Conservation (phyloP, 2,888 invertebrate species). For the Yponomeuta sedellus region DNA sequence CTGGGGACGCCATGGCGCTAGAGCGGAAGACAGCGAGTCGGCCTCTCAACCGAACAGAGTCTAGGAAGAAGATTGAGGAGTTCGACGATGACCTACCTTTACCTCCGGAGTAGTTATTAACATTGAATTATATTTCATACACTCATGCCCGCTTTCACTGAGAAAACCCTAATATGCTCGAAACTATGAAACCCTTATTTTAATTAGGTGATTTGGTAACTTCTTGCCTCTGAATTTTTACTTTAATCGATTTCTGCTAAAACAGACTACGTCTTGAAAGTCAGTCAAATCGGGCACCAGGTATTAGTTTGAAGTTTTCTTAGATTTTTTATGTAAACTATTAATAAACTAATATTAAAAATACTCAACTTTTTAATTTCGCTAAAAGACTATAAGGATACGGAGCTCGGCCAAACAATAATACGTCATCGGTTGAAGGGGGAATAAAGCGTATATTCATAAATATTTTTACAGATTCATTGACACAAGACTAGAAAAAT, state of each 20-base stretch:
- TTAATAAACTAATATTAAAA: constrained; percentile 5
- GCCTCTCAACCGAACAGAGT: constrained; percentile 35
- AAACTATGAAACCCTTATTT: no score
- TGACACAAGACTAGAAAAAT: constrained; percentile 34
- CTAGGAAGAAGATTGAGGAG: constrained; percentile 50
- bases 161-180: no score
- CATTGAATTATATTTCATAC: constrained; percentile 10
- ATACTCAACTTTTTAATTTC: background rate
- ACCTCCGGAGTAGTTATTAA: constrained; percentile 51
- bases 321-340: constrained; percentile 1
- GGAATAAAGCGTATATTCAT: constrained; percentile 26
- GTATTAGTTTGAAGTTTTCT: background rate
- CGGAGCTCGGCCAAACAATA: no score
- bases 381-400: no score
- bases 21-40: constrained; percentile 43
- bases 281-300: no score
- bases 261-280: no score
- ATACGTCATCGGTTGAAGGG: no score
- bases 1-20: constrained; percentile 17
- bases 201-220: no score
- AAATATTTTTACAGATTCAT: constrained; percentile 35
- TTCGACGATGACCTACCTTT: constrained; percentile 65
- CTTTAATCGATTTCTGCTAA: no score
- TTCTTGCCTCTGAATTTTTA: no score
- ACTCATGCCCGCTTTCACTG: no score